These are phyloP conservation scores for Hirudo medicinalis DNA, from an alignment of 1,140 invertebrate genomes.

Conservation along the genomic window DNA sequence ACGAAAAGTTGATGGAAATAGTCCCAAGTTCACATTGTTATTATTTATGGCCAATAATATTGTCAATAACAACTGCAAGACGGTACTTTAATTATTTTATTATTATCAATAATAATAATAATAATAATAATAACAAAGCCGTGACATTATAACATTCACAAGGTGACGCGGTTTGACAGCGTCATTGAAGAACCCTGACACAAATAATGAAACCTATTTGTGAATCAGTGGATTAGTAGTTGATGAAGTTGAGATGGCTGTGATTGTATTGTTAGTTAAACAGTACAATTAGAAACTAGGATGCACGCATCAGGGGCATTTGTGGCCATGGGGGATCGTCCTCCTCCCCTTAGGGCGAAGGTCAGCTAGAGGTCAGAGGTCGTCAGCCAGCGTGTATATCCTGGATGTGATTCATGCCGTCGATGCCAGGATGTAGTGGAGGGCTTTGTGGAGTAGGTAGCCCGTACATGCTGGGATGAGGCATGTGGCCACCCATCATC, in stretches of 20 bases:
- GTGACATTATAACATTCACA: background rate
- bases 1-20: slow-evolving; percentile 6
- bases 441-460: slow-evolving; percentile 41
- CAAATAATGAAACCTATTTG: background rate
- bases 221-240: background rate
- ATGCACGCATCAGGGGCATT: background rate
- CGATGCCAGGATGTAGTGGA: slow-evolving; percentile 40
- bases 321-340: background rate
- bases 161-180: background rate
- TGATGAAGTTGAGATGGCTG: background rate
- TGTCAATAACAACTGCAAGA: background rate
- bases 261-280: background rate
- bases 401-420: slow-evolving; percentile 44
- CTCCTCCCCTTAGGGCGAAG: background rate
- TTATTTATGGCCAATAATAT: background rate
- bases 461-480: slow-evolving; percentile 22
- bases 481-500: slow-evolving; percentile 39
- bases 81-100: background rate
- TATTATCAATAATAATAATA: background rate
- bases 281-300: background rate
- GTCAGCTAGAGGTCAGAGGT: background rate
- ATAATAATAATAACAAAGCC: background rate
- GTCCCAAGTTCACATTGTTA: background rate
- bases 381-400: slow-evolving; percentile 45
- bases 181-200: background rate